Percentiles rank a stretch among this genome's conserved stretches.
phyloP scores from a whole-genome alignment of 2,888 invertebrate species.

The Phymatocera aterrima region DNA sequence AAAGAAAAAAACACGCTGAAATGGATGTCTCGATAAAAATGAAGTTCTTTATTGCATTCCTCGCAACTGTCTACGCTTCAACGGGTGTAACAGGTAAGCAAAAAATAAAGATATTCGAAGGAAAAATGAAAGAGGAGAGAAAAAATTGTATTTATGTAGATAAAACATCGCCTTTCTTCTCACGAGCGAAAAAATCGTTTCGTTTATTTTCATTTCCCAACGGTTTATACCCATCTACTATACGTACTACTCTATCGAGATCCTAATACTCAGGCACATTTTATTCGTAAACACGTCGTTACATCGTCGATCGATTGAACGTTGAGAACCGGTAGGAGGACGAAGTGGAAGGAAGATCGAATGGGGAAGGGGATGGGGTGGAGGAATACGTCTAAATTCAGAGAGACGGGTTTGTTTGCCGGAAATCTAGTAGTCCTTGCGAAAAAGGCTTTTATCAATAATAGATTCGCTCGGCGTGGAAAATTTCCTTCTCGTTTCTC shows the following conservation, averaged over 20 bases:
- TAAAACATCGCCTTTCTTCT: not conserved
- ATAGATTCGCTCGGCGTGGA: slow-evolving; percentile 19
- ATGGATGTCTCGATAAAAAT: slow-evolving; percentile 35
- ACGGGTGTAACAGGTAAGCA: slow-evolving; percentile 23
- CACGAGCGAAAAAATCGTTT: not conserved
- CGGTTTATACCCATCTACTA: too few species aligned
- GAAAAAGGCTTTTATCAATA: slow-evolving; percentile 38
- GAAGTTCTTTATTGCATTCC: slow-evolving; percentile 17
- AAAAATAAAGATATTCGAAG: not conserved
- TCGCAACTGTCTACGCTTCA: slow-evolving; percentile 11
- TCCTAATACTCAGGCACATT: not conserved
- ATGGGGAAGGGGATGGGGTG: not conserved
- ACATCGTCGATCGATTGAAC: slow-evolving; percentile 8
- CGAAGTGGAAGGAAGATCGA: not conserved
- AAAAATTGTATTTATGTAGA: not conserved
- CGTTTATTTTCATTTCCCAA: not conserved
- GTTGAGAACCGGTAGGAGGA: not conserved
- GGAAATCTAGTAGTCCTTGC: not conserved
- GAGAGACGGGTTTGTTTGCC: slow-evolving; percentile 22
- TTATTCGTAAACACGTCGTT: slow-evolving; percentile 42
- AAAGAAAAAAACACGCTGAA: not conserved
- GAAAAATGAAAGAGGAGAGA: not conserved
- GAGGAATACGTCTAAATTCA: slow-evolving; percentile 3
- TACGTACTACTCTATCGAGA: too few species aligned
- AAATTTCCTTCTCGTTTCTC: not conserved